Base-by-base conservation (phyloP, 2,113 vertebrate genomes). In the Bos javanicus region DNA sequence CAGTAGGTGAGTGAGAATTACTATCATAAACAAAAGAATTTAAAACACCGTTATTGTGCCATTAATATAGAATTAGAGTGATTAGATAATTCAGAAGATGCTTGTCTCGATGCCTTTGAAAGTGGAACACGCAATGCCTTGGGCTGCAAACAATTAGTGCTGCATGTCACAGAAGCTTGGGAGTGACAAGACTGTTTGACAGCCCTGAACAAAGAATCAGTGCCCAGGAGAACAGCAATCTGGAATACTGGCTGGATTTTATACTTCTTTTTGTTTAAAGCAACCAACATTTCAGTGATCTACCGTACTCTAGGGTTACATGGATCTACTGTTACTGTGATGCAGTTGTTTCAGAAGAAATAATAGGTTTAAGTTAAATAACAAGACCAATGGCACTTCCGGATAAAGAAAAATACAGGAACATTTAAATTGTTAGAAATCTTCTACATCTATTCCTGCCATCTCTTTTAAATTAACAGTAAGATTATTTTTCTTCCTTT, bases 141-240 rank as follows among this genome's bases (percentile, higher is more conserved):
- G 97, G 98, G 97, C 97, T 98, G 91, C 33, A 97, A 96, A 98
- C 97, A 98, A 95, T 98, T 98, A 98, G 98, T 98, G 74, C 97
- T 89, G 67, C 25, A 30, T 98, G 97, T 97, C 98, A 97, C 60
- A 96, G 92, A 97, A 98, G 86, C 92, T 87, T 98, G 96, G 62
- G 96, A 98, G 96, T 97, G 46, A 98, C 97, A 98, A 98, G 88
- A 97, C 94, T 92, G 93, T 97, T 56, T 97, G 97, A 98, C 93
- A 98, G 96, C 96, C 98, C 95, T 97, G 97, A 98, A 98, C 56
- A 8, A 98, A 94, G 93, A 98, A 87, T 76, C 93, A 92, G 92
- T 67, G 91, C 93, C 97, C 97, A 97, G 92, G 92, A 98, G 98
- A 98, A 98, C 52, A 97, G 91, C 93, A 97, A 92, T 98, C 89